Conservation (phyloP, 2,113 vertebrate genomes). For the Pteronura brasiliensis region DNA sequence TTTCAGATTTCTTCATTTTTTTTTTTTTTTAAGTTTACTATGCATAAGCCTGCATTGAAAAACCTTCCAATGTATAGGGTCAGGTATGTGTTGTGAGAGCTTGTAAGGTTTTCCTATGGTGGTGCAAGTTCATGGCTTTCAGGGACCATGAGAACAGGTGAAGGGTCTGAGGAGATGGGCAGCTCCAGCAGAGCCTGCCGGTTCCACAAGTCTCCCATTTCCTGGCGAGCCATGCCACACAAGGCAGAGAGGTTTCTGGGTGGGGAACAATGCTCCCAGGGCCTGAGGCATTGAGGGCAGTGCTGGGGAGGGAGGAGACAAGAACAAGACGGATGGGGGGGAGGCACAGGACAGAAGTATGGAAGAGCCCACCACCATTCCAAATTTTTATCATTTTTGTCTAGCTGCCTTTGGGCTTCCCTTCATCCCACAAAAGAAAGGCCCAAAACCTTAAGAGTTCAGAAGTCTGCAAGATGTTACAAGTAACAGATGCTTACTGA, state of each 20-base stretch:
- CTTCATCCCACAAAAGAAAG: background rate
- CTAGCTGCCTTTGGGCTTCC: background rate
- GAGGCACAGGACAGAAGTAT: background rate
- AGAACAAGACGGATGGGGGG: background rate
- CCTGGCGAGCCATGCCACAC: background rate
- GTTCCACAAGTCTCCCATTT: background rate
- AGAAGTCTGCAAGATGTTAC: background rate
- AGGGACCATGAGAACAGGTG: background rate
- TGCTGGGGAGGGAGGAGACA: background rate
- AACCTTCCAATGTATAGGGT: background rate
- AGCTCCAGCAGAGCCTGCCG: background rate
- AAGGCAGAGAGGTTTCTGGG: background rate
- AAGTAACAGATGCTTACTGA: background rate
- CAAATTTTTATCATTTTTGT: background rate
- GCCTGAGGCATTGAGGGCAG: background rate
- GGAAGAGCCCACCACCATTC: background rate
- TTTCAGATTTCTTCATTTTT: background rate
- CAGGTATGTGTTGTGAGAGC: background rate
- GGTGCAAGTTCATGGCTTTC: background rate
- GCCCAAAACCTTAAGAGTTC: background rate
- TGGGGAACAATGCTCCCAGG: background rate
- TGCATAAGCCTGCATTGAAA: background rate
- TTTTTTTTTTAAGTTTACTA: background rate
- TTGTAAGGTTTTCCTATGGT: background rate
- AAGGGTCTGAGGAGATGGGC: background rate